Percentiles rank a stretch among this genome's conserved stretches.
phyloP scores from a whole-genome alignment of 1,140 invertebrate genomes.

The Zaprionus kolodkinae region DNA sequence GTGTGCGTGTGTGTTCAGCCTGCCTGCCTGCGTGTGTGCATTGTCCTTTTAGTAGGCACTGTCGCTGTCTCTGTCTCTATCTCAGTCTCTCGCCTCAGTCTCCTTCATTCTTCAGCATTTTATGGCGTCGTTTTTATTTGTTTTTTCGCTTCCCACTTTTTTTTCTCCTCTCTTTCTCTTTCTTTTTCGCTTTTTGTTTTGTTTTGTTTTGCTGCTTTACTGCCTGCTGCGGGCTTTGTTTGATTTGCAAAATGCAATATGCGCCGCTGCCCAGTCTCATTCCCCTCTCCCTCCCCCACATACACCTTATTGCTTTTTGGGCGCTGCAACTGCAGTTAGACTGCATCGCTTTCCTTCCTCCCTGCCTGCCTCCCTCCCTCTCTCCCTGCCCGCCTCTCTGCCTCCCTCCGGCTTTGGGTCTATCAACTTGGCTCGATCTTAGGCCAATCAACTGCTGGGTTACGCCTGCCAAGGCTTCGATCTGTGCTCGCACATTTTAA shows the following conservation, averaged over 20 bases:
- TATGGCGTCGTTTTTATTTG: constrained; percentile 41
- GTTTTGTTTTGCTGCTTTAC: constrained; percentile 38
- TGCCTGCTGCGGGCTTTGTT: constrained; percentile 65
- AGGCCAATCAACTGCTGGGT: no score
- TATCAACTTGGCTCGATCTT: no score
- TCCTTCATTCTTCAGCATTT: constrained; percentile 45
- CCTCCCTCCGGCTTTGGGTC: no score
- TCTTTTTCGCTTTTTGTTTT: constrained; percentile 32
- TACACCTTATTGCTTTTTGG: constrained; percentile 24
- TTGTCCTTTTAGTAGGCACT: constrained; percentile 71
- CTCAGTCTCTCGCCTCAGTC: constrained; percentile 15
- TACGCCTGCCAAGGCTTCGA: not conserved
- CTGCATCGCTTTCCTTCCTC: not conserved
- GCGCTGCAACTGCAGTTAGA: constrained; percentile 27
- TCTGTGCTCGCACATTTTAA: not conserved
- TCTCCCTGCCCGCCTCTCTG: not conserved
- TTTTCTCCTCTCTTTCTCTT: not conserved
- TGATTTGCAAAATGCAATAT: constrained; percentile 82
- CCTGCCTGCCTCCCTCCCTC: not conserved
- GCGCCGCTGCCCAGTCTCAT: constrained; percentile 55
- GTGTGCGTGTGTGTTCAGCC: constrained; percentile 12
- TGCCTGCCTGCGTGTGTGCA: constrained; percentile 45
- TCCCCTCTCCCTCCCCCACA: not conserved
- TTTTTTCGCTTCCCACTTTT: constrained; percentile 7
- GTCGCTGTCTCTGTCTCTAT: not conserved